Base-by-base conservation (phyloP, 2,888 invertebrate species). In the Pseudococcus viburni region DNA sequence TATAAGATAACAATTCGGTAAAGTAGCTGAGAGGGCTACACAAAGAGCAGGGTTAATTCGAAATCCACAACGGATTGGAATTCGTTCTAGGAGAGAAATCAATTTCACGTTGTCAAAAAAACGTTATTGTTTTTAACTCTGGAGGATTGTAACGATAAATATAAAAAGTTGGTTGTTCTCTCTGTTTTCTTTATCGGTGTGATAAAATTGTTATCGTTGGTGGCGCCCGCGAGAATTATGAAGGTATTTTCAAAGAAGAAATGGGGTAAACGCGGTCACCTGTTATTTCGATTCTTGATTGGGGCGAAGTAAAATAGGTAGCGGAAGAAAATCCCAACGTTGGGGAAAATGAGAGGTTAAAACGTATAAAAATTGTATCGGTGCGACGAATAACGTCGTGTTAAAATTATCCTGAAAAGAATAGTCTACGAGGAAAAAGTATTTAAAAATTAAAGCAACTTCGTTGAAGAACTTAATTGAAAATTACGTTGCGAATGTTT, bases 121-220 rank as follows among this genome's bases (percentile, higher is more conserved):
- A 73, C 26, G 33, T 73, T 80, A 80, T 80, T 80, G 80, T 80
- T 80, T 80, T 42, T n/a, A 80, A 80, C 80, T 80, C 80, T 80
- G 42, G 80, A 80, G 80, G 42, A 80, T 80, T 80, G 80, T 42
- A 42, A 42, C 80, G 42, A 80, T 80, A 80, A 73, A 73, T 73
- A 33, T 73, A 73, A 73, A 68, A 73, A 73, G 33, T 80, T 42
- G 68, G 15, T 73, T 73, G 26, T 73, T 73, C 26, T 73, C 26
- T 12, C 33, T 6, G 7, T 59, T 19, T n/a, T 15, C 12, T 46
- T 59, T 11, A 9, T 64, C 64, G 64, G 68, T 26, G 68, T 73
- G 68, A 73, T 73, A 73, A 73, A 73, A 33, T 33, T 73, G 68
- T 73, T 73, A 73, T 73, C 33, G 68, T 73, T 73, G 26, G 26